Percentiles rank a stretch among this genome's conserved stretches.
phyloP scores from a whole-genome alignment of 2,888 invertebrate genomes.

The Magallana nippona region DNA sequence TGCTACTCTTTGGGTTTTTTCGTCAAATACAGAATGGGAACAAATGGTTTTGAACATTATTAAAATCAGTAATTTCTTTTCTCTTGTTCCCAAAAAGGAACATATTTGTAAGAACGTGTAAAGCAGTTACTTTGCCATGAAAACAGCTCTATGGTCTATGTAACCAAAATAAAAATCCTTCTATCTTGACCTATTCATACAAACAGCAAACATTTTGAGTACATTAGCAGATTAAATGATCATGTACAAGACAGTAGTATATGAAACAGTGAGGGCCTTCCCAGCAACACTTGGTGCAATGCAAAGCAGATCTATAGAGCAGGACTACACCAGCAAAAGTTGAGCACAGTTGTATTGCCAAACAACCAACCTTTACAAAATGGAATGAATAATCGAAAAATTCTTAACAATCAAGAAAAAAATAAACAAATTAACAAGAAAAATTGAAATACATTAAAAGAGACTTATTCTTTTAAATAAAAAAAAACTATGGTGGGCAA shows the following conservation, averaged over 20 bases:
- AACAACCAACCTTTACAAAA: conserved; percentile 36
- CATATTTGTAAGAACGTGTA: too few relatives aligned
- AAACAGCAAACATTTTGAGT: conserved; percentile 5
- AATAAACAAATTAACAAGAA: conserved; percentile 48
- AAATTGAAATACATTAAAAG: conserved; percentile 38
- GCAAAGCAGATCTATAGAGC: conserved; percentile 27
- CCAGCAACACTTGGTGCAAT: conserved; percentile 24
- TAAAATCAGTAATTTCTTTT: neutral
- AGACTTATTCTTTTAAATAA: conserved; percentile 31
- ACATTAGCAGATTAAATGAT: conserved; percentile 17
- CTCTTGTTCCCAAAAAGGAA: neutral
- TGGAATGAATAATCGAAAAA: conserved; percentile 48
- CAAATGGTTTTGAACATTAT: neutral
- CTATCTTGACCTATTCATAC: conserved; percentile 17
- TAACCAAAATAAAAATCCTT: neutral
- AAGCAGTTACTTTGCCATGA: neutral
- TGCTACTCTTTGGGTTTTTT: neutral
- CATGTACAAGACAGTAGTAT: neutral
- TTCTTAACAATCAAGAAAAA: conserved; percentile 45
- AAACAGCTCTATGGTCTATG: neutral
- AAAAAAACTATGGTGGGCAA: conserved; percentile 30
- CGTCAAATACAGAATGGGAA: too few relatives aligned
- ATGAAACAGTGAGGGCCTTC: conserved; percentile 8
- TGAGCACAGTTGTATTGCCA: conserved; percentile 37
- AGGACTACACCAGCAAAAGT: conserved; percentile 31